phyloP scores from a whole-genome alignment of 2,797 vertebrate genomes.

The Calcarius lapponicus region DNA sequence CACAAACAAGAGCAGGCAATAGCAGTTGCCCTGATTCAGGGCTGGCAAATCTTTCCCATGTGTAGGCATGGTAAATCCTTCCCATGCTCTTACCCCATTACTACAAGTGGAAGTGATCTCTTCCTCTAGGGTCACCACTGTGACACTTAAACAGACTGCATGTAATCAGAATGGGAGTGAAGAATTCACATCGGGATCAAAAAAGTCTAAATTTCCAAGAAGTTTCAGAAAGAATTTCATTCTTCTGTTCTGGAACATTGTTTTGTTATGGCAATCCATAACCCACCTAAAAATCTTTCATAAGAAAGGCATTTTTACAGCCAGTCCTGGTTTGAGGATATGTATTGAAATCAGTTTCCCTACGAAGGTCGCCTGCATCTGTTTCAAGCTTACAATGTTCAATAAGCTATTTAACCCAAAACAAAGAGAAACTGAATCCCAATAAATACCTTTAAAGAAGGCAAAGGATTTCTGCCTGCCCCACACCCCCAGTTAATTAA shows the following conservation, averaged over 20 bases:
- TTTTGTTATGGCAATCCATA: neutral
- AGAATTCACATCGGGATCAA: neutral
- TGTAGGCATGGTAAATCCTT: neutral
- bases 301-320: neutral
- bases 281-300: neutral
- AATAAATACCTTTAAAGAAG: neutral
- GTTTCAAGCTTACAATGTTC: neutral
- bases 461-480: neutral
- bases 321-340: neutral
- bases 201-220: neutral
- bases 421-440: neutral
- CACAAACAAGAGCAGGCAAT: neutral
- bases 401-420: neutral
- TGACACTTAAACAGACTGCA: neutral
- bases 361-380: neutral
- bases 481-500: neutral
- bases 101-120: neutral
- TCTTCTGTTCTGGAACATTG: neutral
- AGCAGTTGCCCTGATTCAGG: neutral
- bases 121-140: neutral
- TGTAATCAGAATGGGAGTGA: neutral
- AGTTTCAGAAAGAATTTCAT: neutral
- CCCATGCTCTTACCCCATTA: neutral
- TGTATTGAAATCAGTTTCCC: neutral
- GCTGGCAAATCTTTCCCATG: neutral